Evolutionary conservation across 1,140 invertebrate genomes (phyloP).

Genomic region (Riptortus pedestris): DNA sequence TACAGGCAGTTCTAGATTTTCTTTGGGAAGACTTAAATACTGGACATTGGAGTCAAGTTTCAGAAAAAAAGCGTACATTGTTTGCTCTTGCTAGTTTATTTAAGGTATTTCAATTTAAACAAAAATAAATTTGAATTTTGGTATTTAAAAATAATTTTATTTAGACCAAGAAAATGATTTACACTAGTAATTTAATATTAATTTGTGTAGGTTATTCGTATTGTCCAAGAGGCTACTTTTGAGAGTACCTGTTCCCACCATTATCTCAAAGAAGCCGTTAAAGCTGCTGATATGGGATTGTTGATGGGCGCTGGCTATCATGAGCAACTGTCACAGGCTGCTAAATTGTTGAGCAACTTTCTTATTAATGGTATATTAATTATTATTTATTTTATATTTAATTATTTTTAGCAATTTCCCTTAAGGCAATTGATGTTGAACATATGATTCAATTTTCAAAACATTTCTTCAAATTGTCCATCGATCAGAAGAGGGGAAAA

Average conservation of each 20-base stretch:
- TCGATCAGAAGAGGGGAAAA: too few species aligned
- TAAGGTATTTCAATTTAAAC: constrained; percentile 39
- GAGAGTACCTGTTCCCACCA: constrained; percentile 24
- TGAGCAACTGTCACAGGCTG: constrained; percentile 28
- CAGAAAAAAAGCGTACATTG: constrained; percentile 44
- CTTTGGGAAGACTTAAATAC: constrained; percentile 72
- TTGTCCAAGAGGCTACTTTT: constrained; percentile 9
- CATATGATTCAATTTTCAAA: too few species aligned
- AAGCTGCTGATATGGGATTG: constrained; percentile 69
- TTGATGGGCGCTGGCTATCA: constrained; percentile 49
- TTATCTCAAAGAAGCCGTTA: constrained; percentile 45
- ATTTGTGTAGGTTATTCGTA: constrained; percentile 10
- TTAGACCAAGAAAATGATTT: background rate
- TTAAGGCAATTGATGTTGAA: background rate
- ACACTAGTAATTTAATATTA: background rate
- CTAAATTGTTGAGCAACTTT: constrained; percentile 26
- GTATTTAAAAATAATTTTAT: background rate
- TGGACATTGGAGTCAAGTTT: constrained; percentile 73
- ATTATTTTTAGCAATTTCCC: background rate
- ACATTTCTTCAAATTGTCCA: background rate
- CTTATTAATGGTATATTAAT: constrained; percentile 11
- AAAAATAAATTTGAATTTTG: constrained; percentile 1
- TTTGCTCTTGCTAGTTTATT: constrained; percentile 52
- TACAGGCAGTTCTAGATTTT: constrained; percentile 52
- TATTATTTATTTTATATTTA: background rate